A percentile compares a stretch with the other conserved stretches of the same genome.
Conservation (phyloP, 2,113 vertebrate species). For the Burhinus oedicnemus region DNA sequence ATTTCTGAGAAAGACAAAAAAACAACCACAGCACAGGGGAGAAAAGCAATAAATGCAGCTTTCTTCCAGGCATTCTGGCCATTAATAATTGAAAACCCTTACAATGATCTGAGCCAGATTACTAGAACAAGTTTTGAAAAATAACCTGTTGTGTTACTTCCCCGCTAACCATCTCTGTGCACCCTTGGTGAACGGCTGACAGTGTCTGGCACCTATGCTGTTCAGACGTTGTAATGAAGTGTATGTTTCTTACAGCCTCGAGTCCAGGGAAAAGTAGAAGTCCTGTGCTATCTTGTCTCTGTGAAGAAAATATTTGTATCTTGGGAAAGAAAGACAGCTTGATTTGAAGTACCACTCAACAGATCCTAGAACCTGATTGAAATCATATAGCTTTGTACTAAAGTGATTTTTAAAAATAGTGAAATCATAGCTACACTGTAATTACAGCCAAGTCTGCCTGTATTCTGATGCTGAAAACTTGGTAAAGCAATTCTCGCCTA, state of each 20-base stretch:
- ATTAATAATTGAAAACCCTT: slow-evolving; percentile 29
- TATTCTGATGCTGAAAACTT: not conserved
- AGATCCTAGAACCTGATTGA: not conserved
- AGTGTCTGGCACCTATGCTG: not conserved
- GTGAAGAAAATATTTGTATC: not conserved
- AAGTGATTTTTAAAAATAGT: not conserved
- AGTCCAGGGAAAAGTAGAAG: not conserved
- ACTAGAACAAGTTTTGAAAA: slow-evolving; percentile 26
- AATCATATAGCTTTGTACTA: not conserved
- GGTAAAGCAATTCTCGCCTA: not conserved
- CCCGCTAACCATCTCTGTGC: not conserved
- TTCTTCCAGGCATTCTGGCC: slow-evolving; percentile 1
- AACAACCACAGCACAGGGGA: not conserved
- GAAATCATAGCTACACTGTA: not conserved
- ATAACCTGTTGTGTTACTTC: not conserved
- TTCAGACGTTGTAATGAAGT: not conserved
- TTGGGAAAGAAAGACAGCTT: not conserved
- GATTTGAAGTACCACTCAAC: not conserved
- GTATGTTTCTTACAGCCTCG: not conserved
- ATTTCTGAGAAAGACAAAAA: not conserved
- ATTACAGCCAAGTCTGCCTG: not conserved
- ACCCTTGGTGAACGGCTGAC: not conserved
- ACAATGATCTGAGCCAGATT: not conserved
- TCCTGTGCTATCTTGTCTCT: not conserved
- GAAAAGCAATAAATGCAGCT: not conserved